These are phyloP conservation scores for Petromus typicus DNA, from an alignment of 2,113 vertebrate genomes.

Conservation along the genomic window DNA sequence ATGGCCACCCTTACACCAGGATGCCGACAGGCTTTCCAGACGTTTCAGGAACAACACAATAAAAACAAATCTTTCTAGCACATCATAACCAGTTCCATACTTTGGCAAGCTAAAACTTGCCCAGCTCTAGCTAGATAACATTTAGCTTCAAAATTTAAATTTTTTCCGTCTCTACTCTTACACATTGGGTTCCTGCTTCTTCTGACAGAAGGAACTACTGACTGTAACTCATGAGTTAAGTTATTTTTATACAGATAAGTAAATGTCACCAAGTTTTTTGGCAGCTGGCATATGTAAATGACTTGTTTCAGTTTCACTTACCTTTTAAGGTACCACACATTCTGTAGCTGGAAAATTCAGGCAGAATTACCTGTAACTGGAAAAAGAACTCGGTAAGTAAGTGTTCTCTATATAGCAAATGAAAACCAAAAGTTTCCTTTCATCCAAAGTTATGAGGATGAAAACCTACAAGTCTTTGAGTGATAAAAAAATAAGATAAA, in stretches of 20 bases:
- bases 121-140: constrained; percentile 54
- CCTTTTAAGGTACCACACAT: constrained; percentile 69
- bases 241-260: background rate
- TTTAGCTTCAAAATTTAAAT: constrained; percentile 11
- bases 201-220: background rate
- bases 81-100: background rate
- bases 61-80: constrained; percentile 11
- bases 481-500: background rate
- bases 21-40: background rate
- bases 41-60: background rate
- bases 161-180: background rate
- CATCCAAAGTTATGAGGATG: too few species aligned
- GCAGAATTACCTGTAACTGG: constrained; percentile 59
- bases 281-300: constrained; percentile 4
- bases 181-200: constrained; percentile 30
- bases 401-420: background rate
- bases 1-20: background rate
- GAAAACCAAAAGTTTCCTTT: too few species aligned
- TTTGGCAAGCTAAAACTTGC: constrained; percentile 48
- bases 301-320: constrained; percentile 63
- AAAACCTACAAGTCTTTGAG: background rate
- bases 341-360: constrained; percentile 68
- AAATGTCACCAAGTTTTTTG: constrained; percentile 30
- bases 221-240: background rate
- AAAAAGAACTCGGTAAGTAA: constrained; percentile 44